These are phyloP conservation scores for Drosophila nigritarsus DNA, from an alignment of 2,888 invertebrate species.

Conservation along the genomic window DNA sequence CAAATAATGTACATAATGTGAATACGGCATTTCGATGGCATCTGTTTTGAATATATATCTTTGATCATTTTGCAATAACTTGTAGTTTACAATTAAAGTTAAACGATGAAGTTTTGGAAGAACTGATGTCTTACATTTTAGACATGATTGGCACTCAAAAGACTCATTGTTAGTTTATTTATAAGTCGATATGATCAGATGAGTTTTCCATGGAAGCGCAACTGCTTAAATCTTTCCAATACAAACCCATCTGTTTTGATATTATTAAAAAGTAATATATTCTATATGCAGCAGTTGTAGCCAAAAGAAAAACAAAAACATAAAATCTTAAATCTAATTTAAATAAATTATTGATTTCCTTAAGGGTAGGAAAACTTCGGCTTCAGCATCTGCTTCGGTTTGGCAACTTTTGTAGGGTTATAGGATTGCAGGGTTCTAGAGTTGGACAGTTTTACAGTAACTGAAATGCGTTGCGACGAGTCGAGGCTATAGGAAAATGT, in stretches of 20 bases:
- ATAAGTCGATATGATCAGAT: neutral
- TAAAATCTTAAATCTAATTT: neutral
- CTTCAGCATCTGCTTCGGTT: neutral
- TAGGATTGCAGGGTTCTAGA: neutral
- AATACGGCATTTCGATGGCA: neutral
- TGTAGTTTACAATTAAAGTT: neutral
- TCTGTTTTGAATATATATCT: neutral
- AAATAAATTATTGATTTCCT: neutral
- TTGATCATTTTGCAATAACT: neutral
- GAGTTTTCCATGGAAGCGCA: neutral
- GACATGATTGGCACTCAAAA: neutral
- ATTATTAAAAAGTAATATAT: neutral
- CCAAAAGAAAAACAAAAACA: neutral
- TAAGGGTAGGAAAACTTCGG: slow-evolving; percentile 29
- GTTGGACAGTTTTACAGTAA: slow-evolving; percentile 9
- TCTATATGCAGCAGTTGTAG: neutral
- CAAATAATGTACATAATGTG: neutral
- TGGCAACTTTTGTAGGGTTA: neutral
- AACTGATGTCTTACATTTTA: neutral
- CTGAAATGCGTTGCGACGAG: slow-evolving; percentile 5
- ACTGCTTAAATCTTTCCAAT: neutral
- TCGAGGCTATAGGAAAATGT: slow-evolving; percentile 56
- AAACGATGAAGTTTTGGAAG: neutral
- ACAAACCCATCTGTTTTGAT: neutral
- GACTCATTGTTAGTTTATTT: neutral